phyloP scores from a whole-genome alignment of 2,797 vertebrate species.

The Tapirus indicus region DNA sequence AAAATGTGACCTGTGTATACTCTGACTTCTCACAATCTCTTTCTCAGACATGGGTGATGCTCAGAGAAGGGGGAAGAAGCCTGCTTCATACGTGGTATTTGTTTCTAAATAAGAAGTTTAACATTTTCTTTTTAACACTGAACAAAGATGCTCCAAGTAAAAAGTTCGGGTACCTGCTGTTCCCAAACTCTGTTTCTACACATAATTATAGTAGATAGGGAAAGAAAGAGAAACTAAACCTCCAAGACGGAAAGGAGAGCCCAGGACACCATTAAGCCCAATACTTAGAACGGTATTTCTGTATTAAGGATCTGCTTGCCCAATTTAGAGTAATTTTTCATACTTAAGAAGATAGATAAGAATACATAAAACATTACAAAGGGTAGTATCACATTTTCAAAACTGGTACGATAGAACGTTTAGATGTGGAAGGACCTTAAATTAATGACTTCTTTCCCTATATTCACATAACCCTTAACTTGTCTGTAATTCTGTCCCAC shows the following conservation, averaged over 20 bases:
- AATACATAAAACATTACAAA: neutral
- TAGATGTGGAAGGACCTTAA: neutral
- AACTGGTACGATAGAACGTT: neutral
- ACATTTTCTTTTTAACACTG: neutral
- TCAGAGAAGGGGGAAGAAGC: neutral
- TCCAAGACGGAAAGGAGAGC: neutral
- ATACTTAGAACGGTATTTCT: neutral
- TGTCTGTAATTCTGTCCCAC: neutral
- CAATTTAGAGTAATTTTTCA: neutral
- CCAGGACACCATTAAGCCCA: neutral
- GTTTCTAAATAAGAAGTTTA: neutral
- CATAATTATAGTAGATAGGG: neutral
- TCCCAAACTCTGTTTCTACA: neutral
- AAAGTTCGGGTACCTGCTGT: neutral
- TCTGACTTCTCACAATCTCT: neutral
- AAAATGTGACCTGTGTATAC: neutral
- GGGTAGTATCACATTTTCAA: neutral
- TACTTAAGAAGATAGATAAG: neutral
- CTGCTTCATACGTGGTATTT: neutral
- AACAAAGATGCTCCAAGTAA: neutral
- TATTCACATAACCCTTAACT: neutral
- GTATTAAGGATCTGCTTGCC: neutral
- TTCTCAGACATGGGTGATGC: neutral
- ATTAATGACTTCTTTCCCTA: neutral
- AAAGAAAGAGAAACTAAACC: neutral